These are phyloP conservation scores for Yoshiicerus persimilis DNA, from an alignment of 1,140 invertebrate genomes.

Conservation along the genomic window DNA sequence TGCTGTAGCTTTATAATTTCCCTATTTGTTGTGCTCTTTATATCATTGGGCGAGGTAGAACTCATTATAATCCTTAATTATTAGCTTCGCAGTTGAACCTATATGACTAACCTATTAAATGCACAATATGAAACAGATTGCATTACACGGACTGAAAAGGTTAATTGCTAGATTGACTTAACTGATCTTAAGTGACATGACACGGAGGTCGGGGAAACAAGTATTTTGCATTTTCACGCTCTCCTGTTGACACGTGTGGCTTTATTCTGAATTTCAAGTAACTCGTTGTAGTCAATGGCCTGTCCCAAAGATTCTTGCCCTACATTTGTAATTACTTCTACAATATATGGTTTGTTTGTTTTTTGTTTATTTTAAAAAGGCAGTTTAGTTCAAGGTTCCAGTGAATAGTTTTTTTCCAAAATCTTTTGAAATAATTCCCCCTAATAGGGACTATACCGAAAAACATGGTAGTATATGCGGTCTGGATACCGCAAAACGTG, in stretches of 20 bases:
- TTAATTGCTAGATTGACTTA: constrained; percentile 8
- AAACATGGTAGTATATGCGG: too few species aligned
- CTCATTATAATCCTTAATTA: not conserved
- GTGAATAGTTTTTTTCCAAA: too few species aligned
- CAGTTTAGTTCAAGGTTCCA: too few species aligned
- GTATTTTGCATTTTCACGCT: not conserved
- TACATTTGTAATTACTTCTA: too few species aligned
- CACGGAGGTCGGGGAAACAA: not conserved
- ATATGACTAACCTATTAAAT: not conserved
- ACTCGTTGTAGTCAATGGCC: too few species aligned
- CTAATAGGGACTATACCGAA: too few species aligned
- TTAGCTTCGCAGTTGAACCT: not conserved
- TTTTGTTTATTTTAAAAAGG: too few species aligned
- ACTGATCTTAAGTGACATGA: not conserved
- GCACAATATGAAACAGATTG: not conserved
- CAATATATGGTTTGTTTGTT: too few species aligned
- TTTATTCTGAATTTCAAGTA: not conserved
- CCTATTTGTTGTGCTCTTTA: not conserved
- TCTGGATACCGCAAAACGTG: too few species aligned
- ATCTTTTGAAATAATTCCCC: too few species aligned
- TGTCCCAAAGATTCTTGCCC: too few species aligned
- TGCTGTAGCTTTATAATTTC: not conserved
- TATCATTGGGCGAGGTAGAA: not conserved
- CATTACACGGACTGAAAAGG: not conserved
- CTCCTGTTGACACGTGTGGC: not conserved